phyloP scores from a whole-genome alignment of 2,797 vertebrate species.

The Alcedo quadribrachys region DNA sequence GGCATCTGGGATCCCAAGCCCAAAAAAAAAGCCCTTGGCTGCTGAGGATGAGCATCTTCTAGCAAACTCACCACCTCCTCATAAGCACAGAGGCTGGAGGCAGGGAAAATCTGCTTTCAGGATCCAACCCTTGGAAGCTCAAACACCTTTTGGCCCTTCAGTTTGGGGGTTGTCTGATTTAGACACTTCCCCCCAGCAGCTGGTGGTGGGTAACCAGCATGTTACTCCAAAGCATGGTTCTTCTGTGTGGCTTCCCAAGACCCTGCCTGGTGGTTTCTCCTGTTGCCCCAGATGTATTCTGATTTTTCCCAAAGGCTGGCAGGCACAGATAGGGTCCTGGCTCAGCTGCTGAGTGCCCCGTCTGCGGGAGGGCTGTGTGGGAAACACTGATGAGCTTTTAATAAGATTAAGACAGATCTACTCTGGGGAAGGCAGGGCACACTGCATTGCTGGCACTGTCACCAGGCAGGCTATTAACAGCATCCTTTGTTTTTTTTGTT shows the following conservation, averaged over 20 bases:
- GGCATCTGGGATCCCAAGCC: not conserved
- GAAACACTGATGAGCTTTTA: not conserved
- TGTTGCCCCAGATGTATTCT: not conserved
- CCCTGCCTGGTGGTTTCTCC: not conserved
- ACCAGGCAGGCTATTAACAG: not conserved
- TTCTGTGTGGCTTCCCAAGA: not conserved
- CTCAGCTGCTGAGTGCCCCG: not conserved
- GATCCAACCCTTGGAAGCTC: accelerated
- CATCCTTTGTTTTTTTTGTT: not conserved
- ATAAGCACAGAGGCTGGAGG: not conserved
- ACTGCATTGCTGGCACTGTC: not conserved
- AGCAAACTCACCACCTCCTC: not conserved
- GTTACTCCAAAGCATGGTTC: accelerated
- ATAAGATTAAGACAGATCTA: not conserved
- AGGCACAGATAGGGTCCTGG: not conserved
- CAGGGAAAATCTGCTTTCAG: not conserved
- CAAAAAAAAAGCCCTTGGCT: not conserved
- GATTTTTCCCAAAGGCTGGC: not conserved
- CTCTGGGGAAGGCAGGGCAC: not conserved
- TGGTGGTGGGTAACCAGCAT: not conserved
- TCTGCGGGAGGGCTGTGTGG: not conserved
- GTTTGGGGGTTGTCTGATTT: not conserved
- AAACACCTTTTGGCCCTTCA: not conserved
- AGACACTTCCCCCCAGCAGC: not conserved
- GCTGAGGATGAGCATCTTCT: not conserved